Evolutionary conservation across 35 echinoderm and acorn worm species (phyloP).

Genomic region (Patiria miniata): DNA sequence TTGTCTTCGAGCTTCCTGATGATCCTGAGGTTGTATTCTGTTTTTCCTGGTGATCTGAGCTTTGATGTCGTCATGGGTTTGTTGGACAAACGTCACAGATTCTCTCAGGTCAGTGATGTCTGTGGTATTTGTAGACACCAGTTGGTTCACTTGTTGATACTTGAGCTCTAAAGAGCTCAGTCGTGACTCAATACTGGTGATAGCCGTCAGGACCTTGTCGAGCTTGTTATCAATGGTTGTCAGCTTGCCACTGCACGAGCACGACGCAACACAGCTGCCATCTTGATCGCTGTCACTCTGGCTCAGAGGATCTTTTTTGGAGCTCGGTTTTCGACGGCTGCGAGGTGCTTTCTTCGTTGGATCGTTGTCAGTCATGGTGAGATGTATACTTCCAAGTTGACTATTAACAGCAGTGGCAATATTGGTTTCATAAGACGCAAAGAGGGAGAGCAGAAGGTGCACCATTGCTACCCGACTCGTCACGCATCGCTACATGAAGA

Average conservation of each 20-base stretch:
- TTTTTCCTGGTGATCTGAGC: neutral
- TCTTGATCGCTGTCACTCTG: neutral
- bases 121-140: neutral
- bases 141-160: no score
- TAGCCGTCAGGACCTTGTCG: neutral
- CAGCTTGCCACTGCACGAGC: neutral
- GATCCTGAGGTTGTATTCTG: neutral
- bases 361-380: neutral
- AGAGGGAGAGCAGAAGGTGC: neutral
- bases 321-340: no score
- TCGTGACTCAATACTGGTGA: neutral
- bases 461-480: neutral
- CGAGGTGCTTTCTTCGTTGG: neutral
- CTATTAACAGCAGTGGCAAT: neutral
- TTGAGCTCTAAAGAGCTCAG: neutral
- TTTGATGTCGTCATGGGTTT: neutral
- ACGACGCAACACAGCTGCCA: neutral
- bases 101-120: neutral
- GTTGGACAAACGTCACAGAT: neutral
- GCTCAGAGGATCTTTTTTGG: neutral
- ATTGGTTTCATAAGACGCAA: neutral
- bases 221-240: conserved; percentile 2
- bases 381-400: neutral
- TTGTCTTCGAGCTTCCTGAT: no score
- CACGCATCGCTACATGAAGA: neutral